Evolutionary conservation across 2,113 vertebrate genomes (phyloP), one percentile per base, ranked within the genome.

Genomic region (Planiliza haematocheilus): DNA sequence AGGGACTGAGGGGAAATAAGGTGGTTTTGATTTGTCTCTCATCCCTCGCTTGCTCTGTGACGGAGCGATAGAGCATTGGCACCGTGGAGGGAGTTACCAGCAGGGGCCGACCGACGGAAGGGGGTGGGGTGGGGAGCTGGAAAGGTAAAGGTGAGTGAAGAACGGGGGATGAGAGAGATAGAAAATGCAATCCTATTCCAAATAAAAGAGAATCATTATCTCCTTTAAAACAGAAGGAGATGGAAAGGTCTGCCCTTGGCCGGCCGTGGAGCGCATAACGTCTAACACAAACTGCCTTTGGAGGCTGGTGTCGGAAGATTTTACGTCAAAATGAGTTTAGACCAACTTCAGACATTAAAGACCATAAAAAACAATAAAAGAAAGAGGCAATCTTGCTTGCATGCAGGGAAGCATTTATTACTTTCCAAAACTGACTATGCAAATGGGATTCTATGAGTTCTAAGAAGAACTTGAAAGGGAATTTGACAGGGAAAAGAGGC

Each of bases 151-250:
- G 86, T 86, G 84, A 89, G 77, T 52, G 74, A 79, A 56, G 78
- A 81, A 65, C 50, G 38, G 78, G 75, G 75, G 78, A 71, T n/a
- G 57, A 65, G 71, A 70, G 59, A 86, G 83, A 90, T 77, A 67
- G 81, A 91, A 92, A 91, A 91, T 81, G 79, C 86, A 92, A 91
- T 92, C 85, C 83, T 86, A 90, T 91, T 91, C 64, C 79, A 60
- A 73, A 82, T 86, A 82, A 88, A 84, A 85, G 76, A 86, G 88
- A 90, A 91, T 90, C 85, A 92, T 92, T 91, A 91, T 92, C 89
- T 89, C 56, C 64, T 49, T 81, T 84, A 75, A 90, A 90, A 89
- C 76, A 86, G 82, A 85, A 67, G 78, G 79, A 64, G 59, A 74
- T 66, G 58, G 77, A 86, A 74, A 86, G 76, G 77, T 68, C 59